These are phyloP conservation scores for Sisyra terminalis DNA, from an alignment of 2,888 invertebrate genomes.

Conservation along the genomic window DNA sequence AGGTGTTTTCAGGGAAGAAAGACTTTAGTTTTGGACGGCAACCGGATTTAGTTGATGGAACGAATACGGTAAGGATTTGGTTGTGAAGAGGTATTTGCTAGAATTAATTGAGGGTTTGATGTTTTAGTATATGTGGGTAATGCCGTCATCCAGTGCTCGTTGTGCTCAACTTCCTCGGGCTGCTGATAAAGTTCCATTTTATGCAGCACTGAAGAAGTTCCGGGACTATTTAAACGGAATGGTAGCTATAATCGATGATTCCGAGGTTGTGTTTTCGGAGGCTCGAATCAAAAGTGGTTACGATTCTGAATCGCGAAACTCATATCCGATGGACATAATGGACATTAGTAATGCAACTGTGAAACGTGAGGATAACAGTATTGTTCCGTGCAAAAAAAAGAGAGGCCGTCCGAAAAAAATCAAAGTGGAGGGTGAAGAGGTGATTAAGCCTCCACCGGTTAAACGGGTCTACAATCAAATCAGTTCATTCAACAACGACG, in stretches of 20 bases:
- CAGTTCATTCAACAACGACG: slow-evolving; percentile 31
- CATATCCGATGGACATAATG: slow-evolving; percentile 24
- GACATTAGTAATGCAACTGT: slow-evolving; percentile 31
- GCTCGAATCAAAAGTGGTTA: slow-evolving; percentile 47
- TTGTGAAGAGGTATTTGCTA: background rate
- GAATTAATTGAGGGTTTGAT: slow-evolving; percentile 6
- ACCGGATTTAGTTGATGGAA: slow-evolving; percentile 83
- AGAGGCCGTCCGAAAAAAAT: slow-evolving; percentile 81
- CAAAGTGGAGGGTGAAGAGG: slow-evolving; percentile 50
- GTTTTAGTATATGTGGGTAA: slow-evolving; percentile 91
- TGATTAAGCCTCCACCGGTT: slow-evolving; percentile 33
- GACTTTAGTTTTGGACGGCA: slow-evolving; percentile 95
- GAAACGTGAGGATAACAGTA: slow-evolving; percentile 42
- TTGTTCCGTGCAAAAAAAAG: slow-evolving; percentile 67
- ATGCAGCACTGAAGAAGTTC: slow-evolving; percentile 87
- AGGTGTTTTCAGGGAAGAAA: slow-evolving; percentile 93
- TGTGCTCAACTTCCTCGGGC: slow-evolving; percentile 96
- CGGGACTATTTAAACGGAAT: slow-evolving; percentile 85
- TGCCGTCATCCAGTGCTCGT: slow-evolving; percentile 95
- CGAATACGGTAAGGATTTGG: slow-evolving; percentile 80
- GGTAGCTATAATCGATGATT: slow-evolving; percentile 68
- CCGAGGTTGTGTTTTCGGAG: slow-evolving; percentile 72
- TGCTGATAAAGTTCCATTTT: slow-evolving; percentile 96
- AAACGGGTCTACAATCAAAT: slow-evolving; percentile 27
- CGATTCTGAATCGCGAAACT: slow-evolving; percentile 34